Conservation (phyloP, 2,888 invertebrate species). For the Chalcis sispes region DNA sequence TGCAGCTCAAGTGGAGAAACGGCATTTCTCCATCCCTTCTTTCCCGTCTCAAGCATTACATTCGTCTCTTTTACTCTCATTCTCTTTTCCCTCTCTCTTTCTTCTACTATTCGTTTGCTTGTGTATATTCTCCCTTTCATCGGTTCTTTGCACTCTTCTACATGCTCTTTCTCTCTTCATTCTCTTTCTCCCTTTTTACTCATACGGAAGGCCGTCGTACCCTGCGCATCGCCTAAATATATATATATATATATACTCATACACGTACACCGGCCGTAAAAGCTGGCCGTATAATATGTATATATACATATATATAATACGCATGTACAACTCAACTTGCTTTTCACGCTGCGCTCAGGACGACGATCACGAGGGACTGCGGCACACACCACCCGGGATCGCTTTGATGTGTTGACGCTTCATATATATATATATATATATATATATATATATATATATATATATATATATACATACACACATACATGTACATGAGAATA, state of each 20-base stretch:
- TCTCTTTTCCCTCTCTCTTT: not conserved
- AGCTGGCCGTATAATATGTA: too few relatives aligned
- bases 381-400: constrained; percentile 35
- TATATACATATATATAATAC: not conserved
- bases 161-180: constrained; percentile 26
- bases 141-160: constrained; percentile 42
- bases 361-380: constrained; percentile 13
- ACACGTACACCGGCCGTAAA: too few relatives aligned
- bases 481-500: too few relatives aligned
- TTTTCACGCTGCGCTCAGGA: constrained; percentile 41
- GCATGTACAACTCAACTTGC: constrained; percentile 7
- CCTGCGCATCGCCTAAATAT: not conserved
- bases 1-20: constrained; percentile 23
- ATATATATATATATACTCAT: not conserved
- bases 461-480: too few relatives aligned
- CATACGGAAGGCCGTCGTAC: constrained; percentile 51
- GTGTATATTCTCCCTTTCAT: constrained; percentile 50
- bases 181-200: constrained; percentile 46
- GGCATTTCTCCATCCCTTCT: constrained; percentile 48
- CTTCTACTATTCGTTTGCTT: too few relatives aligned
- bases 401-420: constrained; percentile 25
- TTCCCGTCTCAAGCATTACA: constrained; percentile 15
- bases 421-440: too few relatives aligned
- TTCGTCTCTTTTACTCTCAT: not conserved
- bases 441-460: too few relatives aligned